Conservation (phyloP, 2,113 vertebrate genomes). For the Sylvietta virens region DNA sequence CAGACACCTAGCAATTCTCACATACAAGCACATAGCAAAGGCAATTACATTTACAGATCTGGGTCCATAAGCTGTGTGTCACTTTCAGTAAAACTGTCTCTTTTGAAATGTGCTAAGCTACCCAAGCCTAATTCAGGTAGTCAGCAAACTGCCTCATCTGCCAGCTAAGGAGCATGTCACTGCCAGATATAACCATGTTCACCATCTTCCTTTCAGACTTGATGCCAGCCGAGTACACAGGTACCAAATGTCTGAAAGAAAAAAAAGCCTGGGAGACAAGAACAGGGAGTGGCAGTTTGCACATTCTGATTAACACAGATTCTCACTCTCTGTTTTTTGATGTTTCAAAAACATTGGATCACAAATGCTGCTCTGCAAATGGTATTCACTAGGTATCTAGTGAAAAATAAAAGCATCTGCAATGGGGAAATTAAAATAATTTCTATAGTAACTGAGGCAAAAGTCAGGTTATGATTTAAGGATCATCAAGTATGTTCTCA, state of each 20-base stretch:
- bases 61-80: conserved; percentile 20
- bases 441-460: background rate
- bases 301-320: background rate
- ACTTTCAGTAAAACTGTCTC: conserved; percentile 22
- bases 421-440: background rate
- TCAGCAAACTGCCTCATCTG: conserved; percentile 32
- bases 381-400: background rate
- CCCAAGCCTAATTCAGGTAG: conserved; percentile 42
- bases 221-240: background rate
- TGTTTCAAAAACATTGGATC: background rate
- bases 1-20: background rate
- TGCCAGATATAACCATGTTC: background rate
- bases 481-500: background rate
- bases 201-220: conserved; percentile 9
- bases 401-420: background rate
- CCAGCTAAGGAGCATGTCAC: background rate
- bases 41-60: conserved; percentile 24
- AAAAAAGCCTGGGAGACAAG: background rate
- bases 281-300: background rate
- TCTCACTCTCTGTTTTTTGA: background rate
- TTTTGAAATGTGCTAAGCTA: conserved; percentile 19
- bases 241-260: background rate
- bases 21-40: background rate
- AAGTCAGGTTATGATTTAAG: background rate
- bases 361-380: background rate